phyloP scores from a whole-genome alignment of 1,140 invertebrate genomes.

The Neelides sp. region DNA sequence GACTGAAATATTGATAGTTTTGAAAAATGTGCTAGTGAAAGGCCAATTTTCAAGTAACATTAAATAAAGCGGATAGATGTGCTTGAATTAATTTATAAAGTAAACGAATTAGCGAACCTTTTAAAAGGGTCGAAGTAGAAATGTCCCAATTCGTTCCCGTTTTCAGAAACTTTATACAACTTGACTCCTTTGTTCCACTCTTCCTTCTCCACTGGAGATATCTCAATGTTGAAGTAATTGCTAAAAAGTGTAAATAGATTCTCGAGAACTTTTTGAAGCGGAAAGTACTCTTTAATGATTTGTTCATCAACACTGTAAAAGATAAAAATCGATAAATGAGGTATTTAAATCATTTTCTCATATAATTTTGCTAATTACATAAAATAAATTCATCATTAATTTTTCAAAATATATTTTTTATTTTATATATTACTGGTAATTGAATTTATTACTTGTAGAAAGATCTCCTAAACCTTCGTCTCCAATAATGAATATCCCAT shows the following conservation, averaged over 20 bases:
- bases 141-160: conserved; percentile 51
- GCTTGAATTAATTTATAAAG: background rate
- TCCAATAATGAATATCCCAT: conserved; percentile 82
- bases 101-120: conserved; percentile 39
- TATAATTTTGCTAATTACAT: no score
- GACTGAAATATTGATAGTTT: no score
- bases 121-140: conserved; percentile 74
- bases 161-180: conserved; percentile 67
- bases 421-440: no score
- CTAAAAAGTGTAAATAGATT: conserved; percentile 61
- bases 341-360: no score
- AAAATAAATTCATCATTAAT: no score
- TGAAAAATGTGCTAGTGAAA: no score
- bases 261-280: conserved; percentile 58
- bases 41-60: no score
- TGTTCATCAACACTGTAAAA: conserved; percentile 50
- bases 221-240: conserved; percentile 66
- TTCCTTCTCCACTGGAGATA: conserved; percentile 51
- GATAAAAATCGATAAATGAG: conserved; percentile 33
- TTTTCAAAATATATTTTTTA: no score
- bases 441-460: conserved; percentile 50
- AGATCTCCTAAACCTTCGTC: conserved; percentile 45
- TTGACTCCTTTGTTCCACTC: conserved; percentile 75
- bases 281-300: conserved; percentile 66
- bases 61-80: background rate